Evolutionary conservation across 1,140 invertebrate species (phyloP), one percentile per base, ranked within the genome.

Genomic region (Panagrolaimus sp.): DNA sequence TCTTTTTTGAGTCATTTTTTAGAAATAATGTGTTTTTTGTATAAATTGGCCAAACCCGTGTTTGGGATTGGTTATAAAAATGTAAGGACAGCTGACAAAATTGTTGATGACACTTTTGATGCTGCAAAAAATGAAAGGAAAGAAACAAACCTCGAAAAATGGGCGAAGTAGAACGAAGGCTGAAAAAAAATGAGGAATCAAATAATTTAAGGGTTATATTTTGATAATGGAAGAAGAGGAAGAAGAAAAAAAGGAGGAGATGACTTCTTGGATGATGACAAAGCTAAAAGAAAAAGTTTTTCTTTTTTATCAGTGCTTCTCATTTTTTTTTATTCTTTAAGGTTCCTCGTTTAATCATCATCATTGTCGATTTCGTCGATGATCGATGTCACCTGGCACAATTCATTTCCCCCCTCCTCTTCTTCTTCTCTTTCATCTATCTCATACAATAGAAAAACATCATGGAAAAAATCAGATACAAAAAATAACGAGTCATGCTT

Each of bases 161-260:
- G 52, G 52, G 52, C 52, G 52, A 58, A n/a, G n/a, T 28, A 12
- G 52, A 28, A 26, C 52, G 52, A 58, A 58, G 52, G 21, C 52
- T 58, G 52, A 58, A 58, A 58, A 58, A 21, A 26, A 12, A 58
- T 28, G 52, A 21, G 15, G 52, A 21, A 21, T n/a, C n/a, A 58
- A 21, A n/a, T 21, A 28, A 58, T n/a, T 24, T 24, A 12, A 21
- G 52, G 52, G 48, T 17, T 52, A 17, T 26, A 21, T 17, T 17
- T 52, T 52, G 48, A 17, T 52, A 14, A 26, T 28, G 12, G 28
- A 21, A 21, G 28, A 58, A 21, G 52, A 2, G 52, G 21, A n/a
- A n/a, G 9, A 4, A 26, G 8, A 2, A 21, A 21, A 58, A 58
- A 58, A 21, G 52, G 10, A 48, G 47, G 47, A 24, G 47, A 9